Evolutionary conservation across 2,113 vertebrate species (phyloP).

Genomic region (Philantomba maxwellii): DNA sequence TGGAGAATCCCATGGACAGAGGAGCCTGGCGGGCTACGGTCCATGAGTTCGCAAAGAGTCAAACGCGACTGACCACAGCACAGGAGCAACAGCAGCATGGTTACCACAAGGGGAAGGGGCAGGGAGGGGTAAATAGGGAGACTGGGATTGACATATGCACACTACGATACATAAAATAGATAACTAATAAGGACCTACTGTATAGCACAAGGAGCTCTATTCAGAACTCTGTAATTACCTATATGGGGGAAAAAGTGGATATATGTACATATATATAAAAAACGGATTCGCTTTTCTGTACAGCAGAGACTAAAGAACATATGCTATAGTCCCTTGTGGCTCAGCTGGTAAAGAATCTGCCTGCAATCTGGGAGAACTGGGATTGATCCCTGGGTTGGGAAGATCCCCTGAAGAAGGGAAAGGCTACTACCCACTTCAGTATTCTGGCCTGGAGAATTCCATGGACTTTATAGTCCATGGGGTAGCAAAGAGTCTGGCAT

Average conservation of each 20-base stretch:
- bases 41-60: not conserved
- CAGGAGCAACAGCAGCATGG: not conserved
- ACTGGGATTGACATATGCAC: not conserved
- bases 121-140: not conserved
- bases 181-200: not conserved
- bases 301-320: not conserved
- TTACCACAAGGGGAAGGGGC: not conserved
- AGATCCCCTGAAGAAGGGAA: not conserved
- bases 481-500: not conserved
- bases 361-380: not conserved
- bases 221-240: not conserved
- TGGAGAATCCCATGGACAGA: not conserved
- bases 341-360: not conserved
- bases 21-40: rapidly evolving
- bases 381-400: not conserved
- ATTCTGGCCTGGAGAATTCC: not conserved
- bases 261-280: not conserved
- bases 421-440: not conserved
- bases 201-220: not conserved
- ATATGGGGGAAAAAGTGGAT: not conserved
- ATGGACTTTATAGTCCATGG: not conserved
- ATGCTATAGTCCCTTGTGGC: not conserved
- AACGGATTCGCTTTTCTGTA: not conserved
- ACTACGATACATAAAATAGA: not conserved
- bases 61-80: not conserved